These are phyloP conservation scores for Nyctalus aviator DNA, from an alignment of 2,797 vertebrate species.

Conservation along the genomic window DNA sequence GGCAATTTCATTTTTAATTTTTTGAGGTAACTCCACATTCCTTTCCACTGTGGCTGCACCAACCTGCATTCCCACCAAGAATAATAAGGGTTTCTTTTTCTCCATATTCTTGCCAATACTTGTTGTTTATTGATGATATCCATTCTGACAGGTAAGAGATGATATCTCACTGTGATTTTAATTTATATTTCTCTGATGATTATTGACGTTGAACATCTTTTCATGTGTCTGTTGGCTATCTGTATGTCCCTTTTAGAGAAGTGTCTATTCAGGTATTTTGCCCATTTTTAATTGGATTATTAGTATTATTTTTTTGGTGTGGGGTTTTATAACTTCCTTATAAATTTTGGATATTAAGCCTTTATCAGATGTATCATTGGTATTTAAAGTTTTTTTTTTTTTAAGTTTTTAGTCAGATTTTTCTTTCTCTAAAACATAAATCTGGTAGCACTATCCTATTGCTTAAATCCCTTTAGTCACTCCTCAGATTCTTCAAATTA, in stretches of 20 bases:
- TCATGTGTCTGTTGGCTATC: not conserved
- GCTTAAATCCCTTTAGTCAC: not conserved
- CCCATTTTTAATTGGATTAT: not conserved
- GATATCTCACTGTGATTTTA: not conserved
- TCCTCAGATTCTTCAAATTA: not conserved
- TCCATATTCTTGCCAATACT: not conserved
- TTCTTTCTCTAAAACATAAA: not conserved
- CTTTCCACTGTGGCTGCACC: not conserved
- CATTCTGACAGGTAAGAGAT: not conserved
- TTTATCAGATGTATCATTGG: not conserved
- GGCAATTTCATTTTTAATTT: not conserved
- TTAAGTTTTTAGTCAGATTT: not conserved
- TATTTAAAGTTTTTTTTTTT: not conserved
- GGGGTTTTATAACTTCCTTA: too few species aligned
- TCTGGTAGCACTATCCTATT: not conserved
- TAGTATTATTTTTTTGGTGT: not conserved
- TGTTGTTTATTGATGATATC: not conserved
- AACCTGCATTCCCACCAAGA: not conserved
- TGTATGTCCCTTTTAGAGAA: not conserved
- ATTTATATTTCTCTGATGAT: not conserved
- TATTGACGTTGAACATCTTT: not conserved
- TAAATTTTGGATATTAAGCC: not conserved
- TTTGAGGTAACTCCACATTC: not conserved
- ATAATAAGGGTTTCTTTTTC: not conserved
- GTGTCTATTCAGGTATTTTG: not conserved